A percentile compares a stretch with the other conserved stretches of the same genome.
These are phyloP conservation scores for Greenwoodochromis staneri DNA, from an alignment of 2,113 vertebrate species.

Conservation along the genomic window DNA sequence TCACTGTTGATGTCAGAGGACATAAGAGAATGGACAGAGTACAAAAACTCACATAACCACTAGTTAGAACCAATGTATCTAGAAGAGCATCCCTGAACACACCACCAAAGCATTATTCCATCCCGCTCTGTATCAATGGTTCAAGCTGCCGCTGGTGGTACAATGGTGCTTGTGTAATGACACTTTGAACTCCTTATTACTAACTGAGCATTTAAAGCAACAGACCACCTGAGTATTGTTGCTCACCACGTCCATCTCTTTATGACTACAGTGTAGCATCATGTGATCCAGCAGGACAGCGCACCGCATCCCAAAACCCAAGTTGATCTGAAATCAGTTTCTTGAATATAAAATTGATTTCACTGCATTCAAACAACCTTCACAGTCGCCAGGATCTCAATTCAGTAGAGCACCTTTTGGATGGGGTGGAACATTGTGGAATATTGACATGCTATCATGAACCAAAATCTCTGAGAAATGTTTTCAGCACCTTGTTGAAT, in stretches of 20 bases:
- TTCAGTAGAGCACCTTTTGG: background rate
- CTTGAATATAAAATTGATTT: background rate
- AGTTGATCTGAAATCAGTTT: background rate
- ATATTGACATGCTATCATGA: background rate
- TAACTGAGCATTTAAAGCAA: background rate
- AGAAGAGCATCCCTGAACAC: background rate
- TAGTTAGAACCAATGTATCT: background rate
- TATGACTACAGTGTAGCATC: background rate
- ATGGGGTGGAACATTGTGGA: background rate
- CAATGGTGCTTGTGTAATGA: background rate
- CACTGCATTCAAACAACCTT: background rate
- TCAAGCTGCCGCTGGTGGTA: background rate
- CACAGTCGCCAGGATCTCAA: background rate
- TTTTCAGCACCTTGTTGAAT: background rate
- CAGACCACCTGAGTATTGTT: background rate
- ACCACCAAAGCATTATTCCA: background rate
- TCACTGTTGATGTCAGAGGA: background rate
- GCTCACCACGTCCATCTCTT: background rate
- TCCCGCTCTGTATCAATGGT: accelerated
- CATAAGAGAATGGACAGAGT: background rate
- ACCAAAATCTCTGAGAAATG: background rate
- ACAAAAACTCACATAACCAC: background rate
- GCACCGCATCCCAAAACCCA: background rate
- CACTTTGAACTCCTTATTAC: background rate
- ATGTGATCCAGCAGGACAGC: background rate